Evolutionary conservation across 2,888 invertebrate species (phyloP), one percentile per base, ranked within the genome.

Genomic region (Ophion ventricosus): DNA sequence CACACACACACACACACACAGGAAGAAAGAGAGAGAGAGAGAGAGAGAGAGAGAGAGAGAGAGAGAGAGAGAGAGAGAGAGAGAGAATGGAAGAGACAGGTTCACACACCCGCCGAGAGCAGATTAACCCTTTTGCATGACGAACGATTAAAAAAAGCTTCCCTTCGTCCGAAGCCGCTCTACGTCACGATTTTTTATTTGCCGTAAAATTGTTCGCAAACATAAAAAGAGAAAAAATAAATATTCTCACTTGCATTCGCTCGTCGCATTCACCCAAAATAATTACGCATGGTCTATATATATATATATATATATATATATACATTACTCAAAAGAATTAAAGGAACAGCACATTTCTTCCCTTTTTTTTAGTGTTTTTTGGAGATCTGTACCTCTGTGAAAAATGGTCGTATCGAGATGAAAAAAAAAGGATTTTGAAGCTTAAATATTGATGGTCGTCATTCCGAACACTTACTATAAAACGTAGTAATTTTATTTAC

Each of bases 121-220:
- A 69, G 54, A 90, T 90, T 89, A 88, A 88, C 85, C 80, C 74
- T 67, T 80, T 57, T 49, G 56, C 66, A 54, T 76, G 59, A 59
- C 63, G 63, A 25, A 77, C 76, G 25, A 49, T 63, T 63, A 7
- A 43, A 61, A 74, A 49, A 74, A 29, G 29, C 20, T 25, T 49
- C 7, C 8, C 43, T 25, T 25, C 20, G 23, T 4, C 54, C 29
- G 1, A 14, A 61, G 20, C 67, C 61, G 25, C 17, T 10, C 40
- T 56, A 14, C 26, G 66, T 40, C 66, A 69, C 84, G 57, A 54
- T 77, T 84, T 84, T 83, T 81, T 69, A 67, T 81, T 80, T 81
- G 69, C 73, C 35, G 49, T 69, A 67, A 43, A 77, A 78, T 81
- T 43, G 73, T 11, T 56, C 49, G 56, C 64, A 43, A 64, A 63